Evolutionary conservation across 2,113 vertebrate species (phyloP).

Genomic region (Macaca nemestrina): DNA sequence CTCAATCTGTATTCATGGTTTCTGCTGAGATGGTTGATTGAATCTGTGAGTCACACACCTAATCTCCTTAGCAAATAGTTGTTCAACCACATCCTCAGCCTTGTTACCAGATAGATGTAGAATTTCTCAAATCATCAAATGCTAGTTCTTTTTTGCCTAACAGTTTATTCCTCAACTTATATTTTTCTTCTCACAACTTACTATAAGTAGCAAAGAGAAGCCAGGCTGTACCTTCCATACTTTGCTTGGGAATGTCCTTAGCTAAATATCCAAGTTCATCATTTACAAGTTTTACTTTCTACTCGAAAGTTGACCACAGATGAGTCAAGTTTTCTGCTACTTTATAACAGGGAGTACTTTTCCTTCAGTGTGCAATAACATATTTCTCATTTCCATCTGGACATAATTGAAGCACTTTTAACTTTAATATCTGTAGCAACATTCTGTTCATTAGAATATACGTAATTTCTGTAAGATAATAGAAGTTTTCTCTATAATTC

Average conservation of each 20-base stretch:
- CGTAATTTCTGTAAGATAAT: neutral
- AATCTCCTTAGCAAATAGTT: neutral
- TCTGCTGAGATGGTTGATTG: neutral
- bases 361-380: neutral
- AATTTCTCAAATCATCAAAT: neutral
- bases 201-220: neutral
- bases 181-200: neutral
- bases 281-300: neutral
- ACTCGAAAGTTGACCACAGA: neutral
- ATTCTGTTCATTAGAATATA: neutral
- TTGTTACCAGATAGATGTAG: neutral
- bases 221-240: neutral
- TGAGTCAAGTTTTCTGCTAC: neutral
- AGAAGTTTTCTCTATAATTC: neutral
- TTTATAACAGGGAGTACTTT: neutral
- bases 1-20: neutral
- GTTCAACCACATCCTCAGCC: neutral
- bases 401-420: neutral
- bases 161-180: neutral
- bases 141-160: neutral
- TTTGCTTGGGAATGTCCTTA: neutral
- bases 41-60: neutral
- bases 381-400: neutral
- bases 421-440: neutral
- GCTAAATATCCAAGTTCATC: neutral